Conservation (phyloP, 2,113 vertebrate species). For the Tiliqua scincoides region DNA sequence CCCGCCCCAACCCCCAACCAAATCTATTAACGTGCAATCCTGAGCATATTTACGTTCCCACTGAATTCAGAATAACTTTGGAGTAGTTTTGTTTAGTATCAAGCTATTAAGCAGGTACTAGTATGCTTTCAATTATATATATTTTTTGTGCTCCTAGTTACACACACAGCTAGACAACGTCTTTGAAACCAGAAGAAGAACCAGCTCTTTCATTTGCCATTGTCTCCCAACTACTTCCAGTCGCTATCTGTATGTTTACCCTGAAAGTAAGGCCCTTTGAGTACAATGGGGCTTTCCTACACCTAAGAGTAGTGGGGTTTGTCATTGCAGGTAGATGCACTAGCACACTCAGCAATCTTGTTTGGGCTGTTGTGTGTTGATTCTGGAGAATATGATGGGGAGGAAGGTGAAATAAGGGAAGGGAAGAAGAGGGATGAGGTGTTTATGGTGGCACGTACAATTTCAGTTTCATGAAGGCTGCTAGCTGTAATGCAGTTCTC, state of each 20-base stretch:
- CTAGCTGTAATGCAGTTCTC: conserved; percentile 60
- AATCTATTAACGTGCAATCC: neutral
- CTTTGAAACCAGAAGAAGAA: conserved; percentile 29
- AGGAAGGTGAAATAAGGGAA: neutral
- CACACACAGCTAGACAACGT: conserved; percentile 23
- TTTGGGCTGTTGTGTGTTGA: no score
- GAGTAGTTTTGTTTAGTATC: neutral
- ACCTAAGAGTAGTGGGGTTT: neutral
- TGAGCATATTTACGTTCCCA: neutral
- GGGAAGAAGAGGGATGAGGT: conserved; percentile 40
- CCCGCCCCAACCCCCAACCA: neutral
- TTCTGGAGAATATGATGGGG: neutral
- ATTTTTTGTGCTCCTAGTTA: neutral
- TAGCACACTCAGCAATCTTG: neutral
- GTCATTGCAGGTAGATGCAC: neutral
- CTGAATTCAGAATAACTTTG: neutral
- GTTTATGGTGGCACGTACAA: conserved; percentile 65
- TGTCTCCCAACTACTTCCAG: neutral
- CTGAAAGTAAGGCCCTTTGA: neutral
- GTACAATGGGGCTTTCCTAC: neutral
- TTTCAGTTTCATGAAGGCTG: conserved; percentile 69
- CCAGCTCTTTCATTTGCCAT: conserved; percentile 39
- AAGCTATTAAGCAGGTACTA: conserved; percentile 16
- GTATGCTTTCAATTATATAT: conserved; percentile 3
- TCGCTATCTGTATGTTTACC: neutral